These are phyloP conservation scores for Vimba vimba DNA, from an alignment of 2,113 vertebrate genomes.

Conservation along the genomic window DNA sequence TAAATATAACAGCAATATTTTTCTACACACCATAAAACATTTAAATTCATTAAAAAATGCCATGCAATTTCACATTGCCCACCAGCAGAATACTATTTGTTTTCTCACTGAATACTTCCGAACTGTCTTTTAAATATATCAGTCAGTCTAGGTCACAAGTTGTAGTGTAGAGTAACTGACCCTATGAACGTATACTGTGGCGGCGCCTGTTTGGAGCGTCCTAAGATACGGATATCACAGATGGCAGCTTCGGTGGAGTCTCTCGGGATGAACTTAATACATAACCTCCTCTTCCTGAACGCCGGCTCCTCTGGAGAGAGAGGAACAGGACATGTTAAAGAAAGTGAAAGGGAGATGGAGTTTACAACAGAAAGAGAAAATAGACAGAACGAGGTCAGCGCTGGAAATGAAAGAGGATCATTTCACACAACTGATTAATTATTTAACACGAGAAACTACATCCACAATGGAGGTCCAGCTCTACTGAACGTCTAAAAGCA, in stretches of 20 bases:
- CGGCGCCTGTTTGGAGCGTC: conserved; percentile 92
- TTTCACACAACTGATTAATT: conserved; percentile 24
- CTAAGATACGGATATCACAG: conserved; percentile 94
- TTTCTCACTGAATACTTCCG: neutral
- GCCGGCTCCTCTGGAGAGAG: conserved; percentile 86
- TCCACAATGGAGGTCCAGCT: neutral
- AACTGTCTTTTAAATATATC: neutral
- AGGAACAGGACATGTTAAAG: neutral
- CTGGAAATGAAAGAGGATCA: neutral
- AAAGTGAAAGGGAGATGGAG: conserved; percentile 22
- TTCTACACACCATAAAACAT: neutral
- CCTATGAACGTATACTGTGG: conserved; percentile 97
- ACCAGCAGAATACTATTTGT: neutral
- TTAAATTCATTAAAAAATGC: neutral
- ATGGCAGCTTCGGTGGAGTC: conserved; percentile 98
- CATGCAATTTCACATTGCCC: neutral
- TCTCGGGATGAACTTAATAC: conserved; percentile 97
- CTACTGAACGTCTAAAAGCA: neutral
- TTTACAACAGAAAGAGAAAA: neutral
- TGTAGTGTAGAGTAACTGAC: conserved; percentile 71
- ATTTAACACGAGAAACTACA: conserved; percentile 18
- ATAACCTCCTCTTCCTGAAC: conserved; percentile 95
- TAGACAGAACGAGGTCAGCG: neutral
- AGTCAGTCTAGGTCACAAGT: neutral
- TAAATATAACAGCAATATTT: neutral